Base-by-base conservation (phyloP, 2,797 vertebrate genomes). In the Botia almorhae region DNA sequence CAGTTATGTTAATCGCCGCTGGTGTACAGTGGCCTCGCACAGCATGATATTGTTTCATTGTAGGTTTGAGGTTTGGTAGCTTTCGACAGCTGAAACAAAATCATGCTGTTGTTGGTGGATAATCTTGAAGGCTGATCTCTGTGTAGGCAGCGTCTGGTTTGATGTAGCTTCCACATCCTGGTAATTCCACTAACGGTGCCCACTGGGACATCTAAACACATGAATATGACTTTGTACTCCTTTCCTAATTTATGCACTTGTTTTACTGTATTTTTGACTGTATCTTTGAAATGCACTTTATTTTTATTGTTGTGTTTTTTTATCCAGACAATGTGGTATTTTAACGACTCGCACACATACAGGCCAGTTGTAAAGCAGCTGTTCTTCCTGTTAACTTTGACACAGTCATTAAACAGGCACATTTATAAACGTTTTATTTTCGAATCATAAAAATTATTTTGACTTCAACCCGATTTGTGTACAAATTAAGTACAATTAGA, bases 121-220 rank as follows among this genome's bases (percentile, higher is more conserved):
- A 46, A 46, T 46, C 43, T 2, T 46, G 10, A 60, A 60, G 11
- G 11, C 12, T 60, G 23, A 60, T 4, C 58, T 60, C 21, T 60
- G 1, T 29, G 16, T 36, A 11, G 19, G 7, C 33, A 48, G 10
- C 4, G 17, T 65, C 7, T 75, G 60, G 1, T 53, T 64, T 65
- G n/a, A 53, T 65, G n/a, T 65, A 23, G 13, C n/a, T 23, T 75
- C 10, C 29, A 53, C 13, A 13, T 50, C 19, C 12, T 29, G 4
- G 19, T 51, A 64, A 51, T 33, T 75, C 17, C 21, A 10, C 46
- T 2, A 63, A 29, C 26, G 26, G 60, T 61, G 23, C 6, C 23
- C 60, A 29, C 13, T 61, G 60, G 60, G 26, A 61, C 60, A 61
- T 61, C 60, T 23, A 63, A 74, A 3, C 56, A 29, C 43, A 63